These are phyloP conservation scores for Laothoe populi DNA, from an alignment of 2,888 invertebrate species.

Conservation along the genomic window DNA sequence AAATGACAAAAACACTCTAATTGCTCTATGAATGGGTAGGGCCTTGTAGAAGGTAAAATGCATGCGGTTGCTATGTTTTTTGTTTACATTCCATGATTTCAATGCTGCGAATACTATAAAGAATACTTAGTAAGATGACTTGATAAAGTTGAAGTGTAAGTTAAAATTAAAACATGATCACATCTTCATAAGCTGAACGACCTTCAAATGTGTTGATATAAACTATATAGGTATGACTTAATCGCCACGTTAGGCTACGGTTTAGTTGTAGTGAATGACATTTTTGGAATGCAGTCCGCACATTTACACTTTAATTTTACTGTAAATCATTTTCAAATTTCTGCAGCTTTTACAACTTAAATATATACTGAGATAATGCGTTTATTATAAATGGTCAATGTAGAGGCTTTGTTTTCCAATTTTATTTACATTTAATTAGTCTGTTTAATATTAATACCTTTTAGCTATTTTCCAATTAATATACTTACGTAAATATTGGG, in stretches of 20 bases:
- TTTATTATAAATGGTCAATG: too few relatives aligned
- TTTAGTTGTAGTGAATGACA: slow-evolving; percentile 6
- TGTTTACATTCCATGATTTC: slow-evolving; percentile 1
- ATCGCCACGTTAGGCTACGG: slow-evolving; percentile 1
- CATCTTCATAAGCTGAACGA: slow-evolving; percentile 19
- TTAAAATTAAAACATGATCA: slow-evolving; percentile 13
- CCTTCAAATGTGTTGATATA: slow-evolving; percentile 6
- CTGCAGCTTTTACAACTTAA: not conserved
- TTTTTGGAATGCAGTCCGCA: not conserved
- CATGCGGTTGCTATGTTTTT: slow-evolving; percentile 34
- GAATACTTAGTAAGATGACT: not conserved
- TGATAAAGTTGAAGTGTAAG: not conserved
- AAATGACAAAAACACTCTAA: slow-evolving; percentile 64
- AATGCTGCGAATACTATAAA: slow-evolving; percentile 7
- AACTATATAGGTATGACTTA: slow-evolving; percentile 18
- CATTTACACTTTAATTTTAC: slow-evolving; percentile 18
- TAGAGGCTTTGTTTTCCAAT: too few relatives aligned
- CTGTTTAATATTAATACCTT: not conserved
- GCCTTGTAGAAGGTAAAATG: slow-evolving; percentile 49
- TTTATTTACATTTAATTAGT: too few relatives aligned
- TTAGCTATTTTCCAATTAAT: not conserved
- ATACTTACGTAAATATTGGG: not conserved
- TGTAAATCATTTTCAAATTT: slow-evolving; percentile 16
- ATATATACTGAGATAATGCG: too few relatives aligned
- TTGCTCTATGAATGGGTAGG: slow-evolving; percentile 51